Base-by-base conservation (phyloP, 2,797 vertebrate species). In the Champsocephalus gunnari region DNA sequence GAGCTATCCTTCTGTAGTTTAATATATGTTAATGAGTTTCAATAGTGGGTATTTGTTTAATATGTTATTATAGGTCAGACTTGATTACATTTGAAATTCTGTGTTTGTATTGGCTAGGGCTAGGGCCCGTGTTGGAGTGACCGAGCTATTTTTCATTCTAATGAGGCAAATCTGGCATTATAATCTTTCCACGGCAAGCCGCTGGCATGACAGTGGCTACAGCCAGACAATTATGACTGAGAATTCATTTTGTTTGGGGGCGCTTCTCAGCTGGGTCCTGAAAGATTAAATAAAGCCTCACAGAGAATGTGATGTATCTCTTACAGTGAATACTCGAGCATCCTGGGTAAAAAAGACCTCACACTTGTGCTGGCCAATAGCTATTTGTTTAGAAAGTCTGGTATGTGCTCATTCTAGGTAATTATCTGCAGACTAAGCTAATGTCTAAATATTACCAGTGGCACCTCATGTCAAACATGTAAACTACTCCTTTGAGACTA, bases 121-220 rank as follows among this genome's bases (percentile, higher is more conserved):
- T 1, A 49, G 14, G 64, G 7, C 16, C 51, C 9, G 19, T 28
- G 32, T 13, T 11, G 34, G 12, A 48, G 17, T 5, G 24, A 67
- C 66, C 50, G 53, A 7, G 41, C 12, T 60, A 50, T 81, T 73
- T 73, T 75, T 81, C 41, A 71, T 50, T 71, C 6, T 71, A 84
- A 80, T 76, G 64, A 81, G 66, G 45, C 21, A 59, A 72, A 71
- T 75, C 32, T 63, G 32, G 13, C 65, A 21, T 41, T 57, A 7
- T 13, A 12, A 54, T 65, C 79, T 51, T 50, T 75, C 54, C 70
- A 61, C 73, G 68, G 61, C 54, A 32, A 50, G 61, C 32, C 0
- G 11, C 56, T 54, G 58, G 59, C 48, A 65, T 61, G 58, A 80
- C 57, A 45, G 49, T 32, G 43, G 59, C 66, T 57, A 34, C 66